Base-by-base conservation (phyloP, 2,888 invertebrate genomes). In the Epirrita christyi region DNA sequence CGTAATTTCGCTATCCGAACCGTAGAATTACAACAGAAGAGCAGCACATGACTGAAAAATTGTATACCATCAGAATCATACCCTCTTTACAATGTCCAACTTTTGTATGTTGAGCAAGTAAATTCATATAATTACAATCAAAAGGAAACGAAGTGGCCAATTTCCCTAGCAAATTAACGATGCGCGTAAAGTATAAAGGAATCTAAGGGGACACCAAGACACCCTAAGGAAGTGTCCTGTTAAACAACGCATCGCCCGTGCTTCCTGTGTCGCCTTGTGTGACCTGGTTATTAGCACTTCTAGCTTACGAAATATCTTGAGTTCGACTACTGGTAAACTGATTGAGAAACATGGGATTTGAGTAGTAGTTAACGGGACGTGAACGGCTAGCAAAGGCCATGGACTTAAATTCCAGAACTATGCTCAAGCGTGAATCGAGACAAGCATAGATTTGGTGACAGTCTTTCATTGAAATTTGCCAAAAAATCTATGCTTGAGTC, bases 141-240 rank as follows among this genome's bases (percentile, higher is more conserved):
- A 59, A 48, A 56, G 61, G 56, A 56, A 61, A 56, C 43, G 56
- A 28, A 56, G 47, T 73, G 71, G 77, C 74, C 73, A 75, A 78
- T 79, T 79, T 77, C 67, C 68, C 67, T 63, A 65, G 59, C 59
- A 58, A 67, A 67, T 67, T 62, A 67, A 61, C 63, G 62, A 62
- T 63, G 67, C 67, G 63, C 67, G 62, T 55, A 72, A 68, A 67
- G 72, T 59, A 72, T 75, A 73, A 73, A 69, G 64, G 76, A 77
- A 76, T 73, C 72, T 72, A 65, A 71, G 72, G 78, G 81, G 79
- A 77, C 59, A 54, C 2, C 6, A 34, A 21, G 50, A 40, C 71
- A 74, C 80, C 78, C 75, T 76, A 66, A 89, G 91, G 91, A 90
- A 87, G 77, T 76, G 80, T 76, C 83, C 84, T 85, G 88, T 91